A percentile compares a stretch with the other conserved stretches of the same genome.
These are phyloP conservation scores for Theonella swinhoei DNA, from an alignment of 37 sponge, comb jelly and placozoan species.

Conservation along the genomic window DNA sequence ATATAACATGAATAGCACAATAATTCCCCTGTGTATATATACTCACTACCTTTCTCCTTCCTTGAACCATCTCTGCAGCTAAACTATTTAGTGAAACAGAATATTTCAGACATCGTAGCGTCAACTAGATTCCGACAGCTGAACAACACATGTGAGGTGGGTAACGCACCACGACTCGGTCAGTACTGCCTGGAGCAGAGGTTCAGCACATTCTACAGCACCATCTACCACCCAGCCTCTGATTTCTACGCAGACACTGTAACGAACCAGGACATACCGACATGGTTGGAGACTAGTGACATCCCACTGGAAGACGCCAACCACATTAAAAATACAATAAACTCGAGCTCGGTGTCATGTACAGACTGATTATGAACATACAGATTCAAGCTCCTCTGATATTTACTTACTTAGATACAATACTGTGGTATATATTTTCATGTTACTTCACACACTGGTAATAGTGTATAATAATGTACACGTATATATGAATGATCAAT, in stretches of 20 bases:
- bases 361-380: neutral
- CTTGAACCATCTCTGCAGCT: neutral
- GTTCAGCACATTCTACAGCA: neutral
- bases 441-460: too few relatives aligned
- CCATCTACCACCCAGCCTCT: neutral
- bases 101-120: neutral
- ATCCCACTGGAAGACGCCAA: neutral
- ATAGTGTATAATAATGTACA: too few relatives aligned
- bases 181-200: neutral
- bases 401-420: too few relatives aligned
- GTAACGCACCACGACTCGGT: neutral
- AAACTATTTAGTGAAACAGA: neutral
- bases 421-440: too few relatives aligned
- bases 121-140: neutral
- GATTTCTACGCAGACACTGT: neutral
- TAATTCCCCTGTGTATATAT: too few relatives aligned
- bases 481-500: too few relatives aligned
- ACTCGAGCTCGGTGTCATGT: neutral
- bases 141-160: neutral
- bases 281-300: neutral
- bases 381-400: too few relatives aligned
- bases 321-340: neutral
- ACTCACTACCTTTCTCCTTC: too few relatives aligned
- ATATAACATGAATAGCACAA: too few relatives aligned
- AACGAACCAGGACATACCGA: neutral